Conservation (phyloP, 2,888 invertebrate species). For the Meghimatium bilineatum region DNA sequence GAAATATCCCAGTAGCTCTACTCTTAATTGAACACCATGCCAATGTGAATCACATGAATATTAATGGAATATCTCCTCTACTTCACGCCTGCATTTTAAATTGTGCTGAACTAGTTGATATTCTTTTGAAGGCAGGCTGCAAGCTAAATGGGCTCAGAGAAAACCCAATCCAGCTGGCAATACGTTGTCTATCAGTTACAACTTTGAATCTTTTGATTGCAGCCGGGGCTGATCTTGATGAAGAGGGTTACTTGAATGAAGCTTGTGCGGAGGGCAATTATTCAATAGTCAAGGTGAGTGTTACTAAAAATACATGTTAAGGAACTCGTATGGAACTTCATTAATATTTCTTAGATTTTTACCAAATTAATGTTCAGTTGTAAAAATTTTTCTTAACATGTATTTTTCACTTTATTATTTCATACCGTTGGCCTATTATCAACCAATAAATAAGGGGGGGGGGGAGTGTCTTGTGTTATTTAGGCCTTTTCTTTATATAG, state of each 20-base stretch:
- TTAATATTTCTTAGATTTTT: no score
- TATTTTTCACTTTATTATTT: no score
- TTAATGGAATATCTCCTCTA: slow-evolving; percentile 53
- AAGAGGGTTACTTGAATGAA: slow-evolving; percentile 43
- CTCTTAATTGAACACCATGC: slow-evolving; percentile 49
- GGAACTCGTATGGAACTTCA: no score
- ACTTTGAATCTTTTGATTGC: slow-evolving; percentile 50
- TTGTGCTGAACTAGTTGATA: slow-evolving; percentile 49
- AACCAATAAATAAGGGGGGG: no score
- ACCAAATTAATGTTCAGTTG: no score
- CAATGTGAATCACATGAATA: slow-evolving; percentile 41
- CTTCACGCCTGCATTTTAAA: slow-evolving; percentile 50
- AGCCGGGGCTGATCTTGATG: slow-evolving; percentile 46
- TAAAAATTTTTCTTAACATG: no score
- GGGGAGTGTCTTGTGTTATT: no score
- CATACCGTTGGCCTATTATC: no score
- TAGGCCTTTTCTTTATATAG: no score
- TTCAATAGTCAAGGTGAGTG: slow-evolving; percentile 50
- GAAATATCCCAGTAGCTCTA: slow-evolving; percentile 50
- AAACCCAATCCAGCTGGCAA: slow-evolving; percentile 48
- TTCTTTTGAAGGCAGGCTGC: slow-evolving; percentile 50
- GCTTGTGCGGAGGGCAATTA: slow-evolving; percentile 49
- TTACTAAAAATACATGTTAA: neutral
- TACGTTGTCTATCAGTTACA: slow-evolving; percentile 43
- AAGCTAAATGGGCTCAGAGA: slow-evolving; percentile 48